Base-by-base conservation (phyloP, 2,797 vertebrate species). In the Acanthurus tractus region DNA sequence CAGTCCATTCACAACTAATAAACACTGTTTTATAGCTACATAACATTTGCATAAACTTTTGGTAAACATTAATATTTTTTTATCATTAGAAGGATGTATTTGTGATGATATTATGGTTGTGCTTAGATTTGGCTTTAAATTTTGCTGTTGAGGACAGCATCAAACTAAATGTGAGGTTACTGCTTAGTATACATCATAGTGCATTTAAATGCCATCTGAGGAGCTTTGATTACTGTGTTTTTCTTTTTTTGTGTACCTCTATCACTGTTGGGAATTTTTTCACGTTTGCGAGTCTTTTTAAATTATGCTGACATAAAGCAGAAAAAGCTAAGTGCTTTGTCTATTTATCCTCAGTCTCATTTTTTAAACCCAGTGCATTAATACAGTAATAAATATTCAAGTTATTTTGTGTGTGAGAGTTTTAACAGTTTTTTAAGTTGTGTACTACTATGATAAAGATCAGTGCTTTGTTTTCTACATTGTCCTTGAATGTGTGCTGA, bases 271-370 rank as follows among this genome's bases (percentile, higher is more conserved):
- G 65, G 61, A 82, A 70, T 59, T 22, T 84, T 63, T 84, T 90
- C 81, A 84, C 53, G 8, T 87, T 85, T 88, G 70, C 75, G 86
- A 79, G 78, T 67, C 45, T 70, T 90, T 89, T 86, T 92, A 92
- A 92, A 85, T 92, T 94, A 89, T 92, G 81, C 79, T 72, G 76
- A 84, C 40, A 79, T 78, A 83, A 66, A 65, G 56, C 59, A 84
- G 42, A 78, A 84, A 64, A 77, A 58, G 64, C 61, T 3, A 57
- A 23, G 44, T 49, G 70, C 46, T 76, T 70, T 64, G 54, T 75
- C 36, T 84, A 79, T 87, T 87, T 84, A 66, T 66, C 63, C 50
- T 53, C 63, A 79, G 81, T 79, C 71, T 84, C 38, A 77, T 83
- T 84, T 81, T 74, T 88, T 48, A 17, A 80, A 53, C 76, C 71